Conservation (phyloP, 2,797 vertebrate species). For the Pachyuromys duprasi region DNA sequence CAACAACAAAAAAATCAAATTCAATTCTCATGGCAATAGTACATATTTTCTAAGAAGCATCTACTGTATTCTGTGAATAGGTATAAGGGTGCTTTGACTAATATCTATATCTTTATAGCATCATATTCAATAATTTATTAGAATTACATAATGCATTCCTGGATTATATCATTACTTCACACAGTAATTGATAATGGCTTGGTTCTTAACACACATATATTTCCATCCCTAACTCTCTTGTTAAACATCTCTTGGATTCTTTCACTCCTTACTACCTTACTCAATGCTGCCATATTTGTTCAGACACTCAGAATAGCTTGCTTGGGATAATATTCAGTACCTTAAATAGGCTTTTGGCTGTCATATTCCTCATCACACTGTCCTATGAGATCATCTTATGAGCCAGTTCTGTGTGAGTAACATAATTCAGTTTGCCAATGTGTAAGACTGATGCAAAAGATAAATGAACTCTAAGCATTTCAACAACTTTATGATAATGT, state of each 20-base stretch:
- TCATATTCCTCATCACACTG: neutral
- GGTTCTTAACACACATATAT: neutral
- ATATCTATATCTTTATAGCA: neutral
- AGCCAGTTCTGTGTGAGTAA: neutral
- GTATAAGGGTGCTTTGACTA: neutral
- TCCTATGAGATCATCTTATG: neutral
- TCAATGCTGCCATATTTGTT: neutral
- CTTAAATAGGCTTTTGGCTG: neutral
- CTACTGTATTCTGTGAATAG: neutral
- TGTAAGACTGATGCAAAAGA: conserved; percentile 34
- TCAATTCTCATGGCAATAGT: neutral
- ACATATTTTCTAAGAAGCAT: neutral
- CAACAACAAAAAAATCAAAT: too few relatives aligned
- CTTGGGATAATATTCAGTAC: neutral
- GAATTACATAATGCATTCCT: neutral
- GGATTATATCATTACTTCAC: neutral
- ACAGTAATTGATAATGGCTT: neutral
- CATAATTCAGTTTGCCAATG: neutral
- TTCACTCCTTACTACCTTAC: neutral
- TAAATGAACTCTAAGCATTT: neutral
- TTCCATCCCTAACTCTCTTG: neutral
- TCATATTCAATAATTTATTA: neutral
- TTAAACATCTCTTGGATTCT: neutral
- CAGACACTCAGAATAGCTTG: neutral
- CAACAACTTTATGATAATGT: conserved; percentile 6